Evolutionary conservation across 2,797 vertebrate genomes (phyloP), one percentile per base, ranked within the genome.

Genomic region (Syngnathus rostellatus): DNA sequence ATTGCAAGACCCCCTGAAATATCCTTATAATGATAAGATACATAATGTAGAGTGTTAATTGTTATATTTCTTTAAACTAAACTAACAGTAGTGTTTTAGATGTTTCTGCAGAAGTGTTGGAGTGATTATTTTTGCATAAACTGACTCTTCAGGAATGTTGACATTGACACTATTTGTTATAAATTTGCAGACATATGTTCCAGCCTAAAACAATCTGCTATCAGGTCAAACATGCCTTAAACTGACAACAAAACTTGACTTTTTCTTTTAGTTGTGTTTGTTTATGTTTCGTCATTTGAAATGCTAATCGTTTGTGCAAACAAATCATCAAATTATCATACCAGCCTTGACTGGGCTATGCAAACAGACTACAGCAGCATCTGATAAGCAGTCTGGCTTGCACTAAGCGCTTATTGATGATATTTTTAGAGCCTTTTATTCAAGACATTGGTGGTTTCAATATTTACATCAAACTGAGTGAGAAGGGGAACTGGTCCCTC

Each of bases 271-370:
- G 60, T 45, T 23, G 21, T 45, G 41, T 6, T 45, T 61, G 58
- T 62, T 62, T 62, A 58, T 58, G 41, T 46, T 45, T 25, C 25
- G 21, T 62, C 21, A 25, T 62, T 62, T 62, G 60, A 45, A 62
- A 62, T 45, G 41, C 25, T 62, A 25, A 62, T 62, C 41, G 21
- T 7, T 45, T 62, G 41, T 62, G 12, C 21, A 62, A 62, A 25
- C 60, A 45, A 25, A 31, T 62, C 43, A 25, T 25, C 3, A 25
- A 45, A 62, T 62, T 62, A 46, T 62, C 21, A 45, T 45, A 62
- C 31, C 39, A 61, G 39, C 59, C 59, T 61, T 43, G 7, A 59
- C 37, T 59, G 37, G 9, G 37, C 19, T 61, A 61, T 12, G 41
- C 60, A 25, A 62, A 45, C 60, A 61, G 39, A 62, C 21, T 45